These are phyloP conservation scores for Eonycteris spelaea DNA, from an alignment of 2,113 vertebrate species.

Conservation along the genomic window DNA sequence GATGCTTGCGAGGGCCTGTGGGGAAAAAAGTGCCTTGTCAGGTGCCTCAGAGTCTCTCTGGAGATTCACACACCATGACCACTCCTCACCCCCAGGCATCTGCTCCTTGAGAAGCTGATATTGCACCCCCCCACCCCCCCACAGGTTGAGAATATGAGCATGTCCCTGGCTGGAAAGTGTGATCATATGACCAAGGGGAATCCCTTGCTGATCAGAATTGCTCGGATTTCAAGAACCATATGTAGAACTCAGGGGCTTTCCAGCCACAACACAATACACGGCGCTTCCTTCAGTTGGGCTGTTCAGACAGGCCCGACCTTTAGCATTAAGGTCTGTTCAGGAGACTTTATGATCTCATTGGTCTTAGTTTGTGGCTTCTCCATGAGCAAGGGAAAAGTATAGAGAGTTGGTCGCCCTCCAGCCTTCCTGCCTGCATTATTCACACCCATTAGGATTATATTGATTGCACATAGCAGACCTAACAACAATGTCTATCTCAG, in stretches of 20 bases:
- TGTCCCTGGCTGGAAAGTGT: background rate
- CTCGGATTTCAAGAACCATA: background rate
- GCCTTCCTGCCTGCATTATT: background rate
- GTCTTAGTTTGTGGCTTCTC: background rate
- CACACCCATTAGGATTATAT: background rate
- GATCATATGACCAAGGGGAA: background rate
- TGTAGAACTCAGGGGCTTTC: constrained; percentile 17
- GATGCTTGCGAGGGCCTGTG: background rate
- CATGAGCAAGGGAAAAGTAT: background rate
- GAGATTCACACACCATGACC: fast-evolving
- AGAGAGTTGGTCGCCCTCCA: background rate
- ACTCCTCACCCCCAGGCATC: background rate
- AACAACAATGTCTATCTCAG: background rate
- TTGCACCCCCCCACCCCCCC: fast-evolving
- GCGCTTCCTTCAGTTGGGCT: background rate
- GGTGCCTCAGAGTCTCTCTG: background rate
- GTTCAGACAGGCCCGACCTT: background rate
- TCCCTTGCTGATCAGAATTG: background rate
- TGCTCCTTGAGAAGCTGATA: background rate
- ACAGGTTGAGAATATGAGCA: background rate
- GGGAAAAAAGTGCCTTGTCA: background rate
- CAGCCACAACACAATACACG: background rate
- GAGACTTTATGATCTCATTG: background rate
- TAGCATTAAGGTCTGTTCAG: background rate
- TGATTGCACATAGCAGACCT: background rate